These are phyloP conservation scores for Sebastes jordani DNA, from an alignment of 2,797 vertebrate genomes.

Conservation along the genomic window DNA sequence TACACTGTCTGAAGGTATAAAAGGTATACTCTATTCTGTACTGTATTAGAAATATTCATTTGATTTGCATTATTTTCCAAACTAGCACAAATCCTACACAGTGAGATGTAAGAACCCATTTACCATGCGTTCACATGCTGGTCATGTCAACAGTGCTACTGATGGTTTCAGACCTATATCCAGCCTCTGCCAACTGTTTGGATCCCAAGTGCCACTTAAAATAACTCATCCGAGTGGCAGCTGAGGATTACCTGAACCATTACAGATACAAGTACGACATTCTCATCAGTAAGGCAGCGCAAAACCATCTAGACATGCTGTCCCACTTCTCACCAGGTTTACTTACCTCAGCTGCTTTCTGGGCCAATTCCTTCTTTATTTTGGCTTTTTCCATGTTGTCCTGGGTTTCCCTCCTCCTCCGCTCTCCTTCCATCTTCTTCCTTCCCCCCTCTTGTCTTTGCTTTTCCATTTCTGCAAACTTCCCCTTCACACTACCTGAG, in stretches of 20 bases:
- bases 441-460: slow-evolving; percentile 92
- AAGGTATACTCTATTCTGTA: neutral
- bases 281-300: slow-evolving; percentile 20
- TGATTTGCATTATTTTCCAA: neutral
- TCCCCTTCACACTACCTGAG: slow-evolving; percentile 97
- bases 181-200: slow-evolving; percentile 67
- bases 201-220: slow-evolving; percentile 64
- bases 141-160: slow-evolving; percentile 37
- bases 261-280: slow-evolving; percentile 45
- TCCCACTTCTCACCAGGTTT: slow-evolving; percentile 1
- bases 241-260: slow-evolving; percentile 77
- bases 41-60: neutral
- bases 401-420: slow-evolving; percentile 91
- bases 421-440: slow-evolving; percentile 91
- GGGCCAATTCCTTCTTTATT: slow-evolving; percentile 94
- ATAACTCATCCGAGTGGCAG: slow-evolving; percentile 68
- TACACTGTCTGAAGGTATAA: neutral
- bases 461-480: slow-evolving; percentile 98
- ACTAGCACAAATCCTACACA: neutral
- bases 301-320: neutral
- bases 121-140: slow-evolving; percentile 21
- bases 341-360: slow-evolving; percentile 92
- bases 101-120: neutral
- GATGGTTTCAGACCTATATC: slow-evolving; percentile 56
- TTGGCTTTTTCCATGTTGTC: slow-evolving; percentile 95